Percentiles rank a stretch among this genome's conserved stretches.
These are phyloP conservation scores for Chlorodrepanis virens DNA, from an alignment of 2,113 vertebrate species.

Conservation along the genomic window DNA sequence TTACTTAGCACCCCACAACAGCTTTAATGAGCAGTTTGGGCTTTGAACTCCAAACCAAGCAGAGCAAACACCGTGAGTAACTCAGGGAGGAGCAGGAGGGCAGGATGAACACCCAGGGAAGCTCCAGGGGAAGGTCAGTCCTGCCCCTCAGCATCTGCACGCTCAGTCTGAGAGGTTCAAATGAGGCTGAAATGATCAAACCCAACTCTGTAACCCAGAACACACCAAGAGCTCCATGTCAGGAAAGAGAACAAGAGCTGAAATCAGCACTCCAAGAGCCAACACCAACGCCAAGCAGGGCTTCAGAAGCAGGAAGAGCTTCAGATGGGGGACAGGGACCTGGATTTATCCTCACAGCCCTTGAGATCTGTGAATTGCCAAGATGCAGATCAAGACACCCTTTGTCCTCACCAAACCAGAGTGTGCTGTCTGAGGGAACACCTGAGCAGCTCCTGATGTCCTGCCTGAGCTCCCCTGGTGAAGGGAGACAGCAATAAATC, in stretches of 20 bases:
- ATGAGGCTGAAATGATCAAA: not conserved
- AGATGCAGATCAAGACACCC: rapidly evolving
- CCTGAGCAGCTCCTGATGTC: not conserved
- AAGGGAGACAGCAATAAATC: not conserved
- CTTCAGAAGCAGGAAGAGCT: not conserved
- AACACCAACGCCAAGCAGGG: not conserved
- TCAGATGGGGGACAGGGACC: rapidly evolving
- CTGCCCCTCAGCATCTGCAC: not conserved
- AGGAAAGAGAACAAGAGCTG: not conserved
- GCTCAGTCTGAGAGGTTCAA: rapidly evolving
- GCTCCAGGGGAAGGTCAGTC: not conserved
- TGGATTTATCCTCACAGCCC: not conserved
- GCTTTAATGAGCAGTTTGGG: not conserved
- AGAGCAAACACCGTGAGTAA: not conserved
- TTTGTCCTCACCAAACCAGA: not conserved
- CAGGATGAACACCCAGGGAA: not conserved
- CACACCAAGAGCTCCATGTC: not conserved
- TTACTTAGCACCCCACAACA: not conserved
- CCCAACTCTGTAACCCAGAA: not conserved
- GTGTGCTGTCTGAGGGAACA: not conserved
- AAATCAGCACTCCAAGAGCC: not conserved
- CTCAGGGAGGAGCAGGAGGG: not conserved
- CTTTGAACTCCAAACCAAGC: not conserved
- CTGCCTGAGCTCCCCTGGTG: not conserved
- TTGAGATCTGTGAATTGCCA: not conserved